Percentiles rank a stretch among this genome's conserved stretches.
phyloP scores from a whole-genome alignment of 2,113 vertebrate genomes.

The Halcyon senegalensis region DNA sequence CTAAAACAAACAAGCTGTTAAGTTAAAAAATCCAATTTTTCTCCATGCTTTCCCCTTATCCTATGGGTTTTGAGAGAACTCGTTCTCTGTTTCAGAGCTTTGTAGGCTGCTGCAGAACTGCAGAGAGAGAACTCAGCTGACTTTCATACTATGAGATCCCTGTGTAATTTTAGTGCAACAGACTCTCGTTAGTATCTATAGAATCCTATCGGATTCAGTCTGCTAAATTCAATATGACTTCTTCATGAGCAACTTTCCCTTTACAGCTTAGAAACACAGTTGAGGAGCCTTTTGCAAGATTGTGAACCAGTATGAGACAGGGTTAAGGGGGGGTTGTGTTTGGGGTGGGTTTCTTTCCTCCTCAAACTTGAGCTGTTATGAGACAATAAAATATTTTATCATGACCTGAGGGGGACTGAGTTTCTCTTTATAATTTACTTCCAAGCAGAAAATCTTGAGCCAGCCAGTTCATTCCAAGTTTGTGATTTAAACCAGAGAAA shows the following conservation, averaged over 20 bases:
- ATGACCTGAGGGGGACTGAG: not conserved
- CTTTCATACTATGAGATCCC: not conserved
- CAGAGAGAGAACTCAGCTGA: not conserved
- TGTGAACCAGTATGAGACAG: not conserved
- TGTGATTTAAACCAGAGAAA: conserved; percentile 54
- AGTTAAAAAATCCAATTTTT: not conserved
- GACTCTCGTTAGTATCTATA: not conserved
- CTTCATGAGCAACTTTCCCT: not conserved
- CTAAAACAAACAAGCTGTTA: not conserved
- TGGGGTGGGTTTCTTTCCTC: not conserved
- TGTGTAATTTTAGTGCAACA: not conserved
- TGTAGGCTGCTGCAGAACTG: not conserved
- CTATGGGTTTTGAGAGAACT: not conserved
- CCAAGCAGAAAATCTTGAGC: conserved; percentile 36
- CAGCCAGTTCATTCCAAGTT: not conserved
- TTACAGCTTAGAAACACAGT: not conserved
- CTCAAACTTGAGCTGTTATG: not conserved
- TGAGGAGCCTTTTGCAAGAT: not conserved
- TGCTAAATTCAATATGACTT: not conserved
- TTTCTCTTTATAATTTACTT: conserved; percentile 2
- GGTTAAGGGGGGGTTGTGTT: fast-evolving
- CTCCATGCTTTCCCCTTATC: not conserved
- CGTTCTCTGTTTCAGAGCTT: not conserved
- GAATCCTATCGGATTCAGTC: not conserved
- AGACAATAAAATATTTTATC: conserved; percentile 25